Conservation (phyloP, 2,888 invertebrate species). For the Empis livida region DNA sequence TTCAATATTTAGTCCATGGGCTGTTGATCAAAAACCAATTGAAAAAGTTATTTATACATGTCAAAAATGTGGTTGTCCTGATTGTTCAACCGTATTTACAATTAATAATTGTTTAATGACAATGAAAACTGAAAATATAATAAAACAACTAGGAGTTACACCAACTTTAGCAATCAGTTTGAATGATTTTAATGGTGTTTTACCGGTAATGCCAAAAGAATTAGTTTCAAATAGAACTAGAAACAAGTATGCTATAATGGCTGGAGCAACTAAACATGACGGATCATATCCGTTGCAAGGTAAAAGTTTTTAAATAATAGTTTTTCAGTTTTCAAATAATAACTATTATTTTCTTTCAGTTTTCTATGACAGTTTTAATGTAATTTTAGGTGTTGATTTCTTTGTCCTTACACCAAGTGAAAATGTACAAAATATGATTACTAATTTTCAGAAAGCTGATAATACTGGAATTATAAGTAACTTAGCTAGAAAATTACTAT, state of each 20-base stretch:
- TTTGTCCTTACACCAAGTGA: not conserved
- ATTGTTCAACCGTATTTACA: slow-evolving; percentile 13
- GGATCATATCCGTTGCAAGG: slow-evolving; percentile 36
- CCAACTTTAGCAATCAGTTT: slow-evolving; percentile 2
- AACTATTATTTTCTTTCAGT: not conserved
- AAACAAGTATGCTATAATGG: slow-evolving; percentile 27
- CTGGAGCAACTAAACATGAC: slow-evolving; percentile 38
- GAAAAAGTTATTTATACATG: slow-evolving; percentile 26
- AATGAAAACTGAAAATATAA: slow-evolving; percentile 20
- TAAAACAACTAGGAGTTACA: slow-evolving; percentile 3
- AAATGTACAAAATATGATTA: not conserved
- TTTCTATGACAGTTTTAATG: not conserved
- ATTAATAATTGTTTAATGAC: slow-evolving; percentile 24
- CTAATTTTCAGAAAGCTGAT: not conserved
- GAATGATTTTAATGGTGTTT: slow-evolving; percentile 18
- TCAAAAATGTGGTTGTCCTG: slow-evolving; percentile 19
- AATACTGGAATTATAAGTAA: not conserved
- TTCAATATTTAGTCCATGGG: slow-evolving; percentile 38
- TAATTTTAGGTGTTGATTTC: not conserved
- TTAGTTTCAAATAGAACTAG: slow-evolving; percentile 13
- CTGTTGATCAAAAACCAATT: slow-evolving; percentile 31
- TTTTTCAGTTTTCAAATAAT: not conserved
- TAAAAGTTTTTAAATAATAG: slow-evolving; percentile 13
- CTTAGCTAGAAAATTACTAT: not conserved
- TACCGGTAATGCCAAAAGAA: slow-evolving; percentile 17